Base-by-base conservation (phyloP, 2,888 invertebrate genomes). In the Pachliopta kotzebuea region DNA sequence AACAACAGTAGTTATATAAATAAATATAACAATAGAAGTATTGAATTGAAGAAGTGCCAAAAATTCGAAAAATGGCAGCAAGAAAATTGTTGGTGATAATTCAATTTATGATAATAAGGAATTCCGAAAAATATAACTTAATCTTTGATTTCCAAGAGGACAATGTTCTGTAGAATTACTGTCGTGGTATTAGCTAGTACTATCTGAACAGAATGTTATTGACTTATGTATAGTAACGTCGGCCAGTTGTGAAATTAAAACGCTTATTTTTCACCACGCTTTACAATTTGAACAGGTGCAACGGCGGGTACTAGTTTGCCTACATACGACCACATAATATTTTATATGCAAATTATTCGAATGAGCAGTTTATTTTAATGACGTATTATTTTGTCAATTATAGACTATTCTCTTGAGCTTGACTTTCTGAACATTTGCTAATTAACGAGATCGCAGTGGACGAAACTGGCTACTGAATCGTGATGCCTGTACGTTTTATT, bases 211-310 rank as follows among this genome's bases (percentile, higher is more conserved):
- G n/a, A n/a, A 18, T 45, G 45, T 45, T 45, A 45, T 45, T n/a
- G 45, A n/a, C n/a, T 45, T 45, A n/a, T n/a, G n/a, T n/a, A 45
- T 45, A 45, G 6, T 45, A 45, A 45, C n/a, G n/a, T 45, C n/a
- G 45, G n/a, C 37, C 14, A 37, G 37, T 37, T 37, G 37, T 37
- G 37, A 37, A 37, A 37, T 37, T 37, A 37, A 45, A 45, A 45
- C 21, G 50, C 49, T 29, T 62, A 37, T 56, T 26, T 37, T 60
- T 53, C 37, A 52, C 24, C 11, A 57, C 24, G 45, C 0, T 11
- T 37, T 45, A 37, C 26, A 62, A 53, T 63, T 58, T 63, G 53
- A 58, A 52, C 62, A 63, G 57, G 26, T 63, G 62, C 62, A 37
- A 4, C 11, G n/a, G 23, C 45, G 42, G 23, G 23, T 53, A 53